Conservation (phyloP, 2,888 invertebrate genomes). For the Luperina nickerlii region DNA sequence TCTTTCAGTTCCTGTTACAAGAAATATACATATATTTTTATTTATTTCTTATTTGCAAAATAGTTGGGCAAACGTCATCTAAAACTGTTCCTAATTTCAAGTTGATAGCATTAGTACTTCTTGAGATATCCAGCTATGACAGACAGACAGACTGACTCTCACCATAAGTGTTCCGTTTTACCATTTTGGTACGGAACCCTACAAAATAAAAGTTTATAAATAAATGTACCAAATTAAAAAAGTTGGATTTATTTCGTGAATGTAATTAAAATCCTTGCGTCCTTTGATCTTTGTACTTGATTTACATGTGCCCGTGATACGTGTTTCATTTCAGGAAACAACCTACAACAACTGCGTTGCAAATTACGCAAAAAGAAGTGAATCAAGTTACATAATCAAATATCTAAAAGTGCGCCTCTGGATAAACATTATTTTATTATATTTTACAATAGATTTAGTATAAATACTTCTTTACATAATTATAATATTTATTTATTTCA, state of each 20-base stretch:
- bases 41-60: no score
- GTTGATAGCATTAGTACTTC: no score
- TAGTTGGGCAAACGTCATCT: no score
- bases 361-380: neutral
- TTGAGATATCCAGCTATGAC: no score
- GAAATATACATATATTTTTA: no score
- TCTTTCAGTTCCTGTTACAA: no score
- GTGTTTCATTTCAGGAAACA: neutral
- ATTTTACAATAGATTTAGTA: neutral
- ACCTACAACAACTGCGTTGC: neutral
- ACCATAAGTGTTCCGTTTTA: no score
- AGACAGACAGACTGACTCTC: no score
- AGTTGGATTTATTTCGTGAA: neutral
- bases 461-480: neutral
- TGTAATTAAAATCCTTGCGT: neutral
- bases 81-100: no score
- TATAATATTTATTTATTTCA: neutral
- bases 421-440: neutral
- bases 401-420: neutral
- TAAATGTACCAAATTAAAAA: neutral
- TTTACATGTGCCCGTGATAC: neutral
- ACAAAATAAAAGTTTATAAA: no score
- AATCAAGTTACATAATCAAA: neutral
- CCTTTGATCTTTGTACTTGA: neutral
- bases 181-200: no score